These are phyloP conservation scores for Nannospalax galili DNA, from an alignment of 2,113 vertebrate species.

Conservation along the genomic window DNA sequence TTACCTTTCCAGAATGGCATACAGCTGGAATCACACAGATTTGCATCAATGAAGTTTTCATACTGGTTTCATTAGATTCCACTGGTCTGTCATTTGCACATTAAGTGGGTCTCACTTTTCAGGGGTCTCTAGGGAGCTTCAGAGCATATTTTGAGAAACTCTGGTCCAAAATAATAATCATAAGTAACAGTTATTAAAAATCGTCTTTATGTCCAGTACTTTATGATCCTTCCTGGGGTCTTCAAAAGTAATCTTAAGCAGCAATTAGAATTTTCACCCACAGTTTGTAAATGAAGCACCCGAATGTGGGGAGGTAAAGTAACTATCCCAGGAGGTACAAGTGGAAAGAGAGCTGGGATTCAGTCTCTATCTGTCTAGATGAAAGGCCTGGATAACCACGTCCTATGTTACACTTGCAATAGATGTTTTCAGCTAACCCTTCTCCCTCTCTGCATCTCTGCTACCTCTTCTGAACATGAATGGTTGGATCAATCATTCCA, in stretches of 20 bases:
- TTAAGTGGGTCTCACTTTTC: not conserved
- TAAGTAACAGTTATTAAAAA: not conserved
- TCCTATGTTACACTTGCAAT: too few relatives aligned
- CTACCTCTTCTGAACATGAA: not conserved
- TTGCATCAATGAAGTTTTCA: not conserved
- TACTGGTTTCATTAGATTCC: not conserved
- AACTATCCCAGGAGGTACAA: not conserved
- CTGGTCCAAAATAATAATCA: not conserved
- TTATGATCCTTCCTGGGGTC: not conserved
- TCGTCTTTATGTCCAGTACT: not conserved
- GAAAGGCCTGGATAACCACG: too few relatives aligned
- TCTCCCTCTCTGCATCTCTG: not conserved
- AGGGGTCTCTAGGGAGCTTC: not conserved
- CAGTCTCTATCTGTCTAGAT: too few relatives aligned
- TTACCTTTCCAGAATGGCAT: not conserved
- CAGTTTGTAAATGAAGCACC: not conserved
- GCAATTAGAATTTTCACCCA: not conserved
- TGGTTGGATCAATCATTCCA: not conserved
- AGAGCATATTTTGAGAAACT: not conserved
- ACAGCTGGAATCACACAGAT: not conserved
- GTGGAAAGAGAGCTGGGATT: not conserved
- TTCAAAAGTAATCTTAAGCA: not conserved
- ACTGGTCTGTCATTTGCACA: not conserved
- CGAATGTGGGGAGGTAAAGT: not conserved
- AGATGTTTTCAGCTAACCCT: not conserved